Conservation (phyloP, 1,140 invertebrate genomes). For the Tetranychus cinnabarinus region DNA sequence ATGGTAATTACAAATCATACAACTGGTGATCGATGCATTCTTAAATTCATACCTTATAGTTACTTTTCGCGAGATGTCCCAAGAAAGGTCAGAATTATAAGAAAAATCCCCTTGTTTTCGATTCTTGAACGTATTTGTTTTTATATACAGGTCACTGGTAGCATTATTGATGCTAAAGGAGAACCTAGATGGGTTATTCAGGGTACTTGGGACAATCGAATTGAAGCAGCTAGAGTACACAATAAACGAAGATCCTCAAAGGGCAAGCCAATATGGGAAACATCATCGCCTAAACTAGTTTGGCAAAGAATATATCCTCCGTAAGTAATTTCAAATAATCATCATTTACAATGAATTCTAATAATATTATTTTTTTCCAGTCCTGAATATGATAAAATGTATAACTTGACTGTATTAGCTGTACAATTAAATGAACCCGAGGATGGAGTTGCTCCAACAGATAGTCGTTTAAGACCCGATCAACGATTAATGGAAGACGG, state of each 20-base stretch:
- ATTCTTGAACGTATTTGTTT: not conserved
- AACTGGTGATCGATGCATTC: slow-evolving; percentile 25
- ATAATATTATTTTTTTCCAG: slow-evolving; percentile 26
- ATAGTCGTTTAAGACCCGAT: slow-evolving; percentile 27
- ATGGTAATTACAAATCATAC: slow-evolving; percentile 28
- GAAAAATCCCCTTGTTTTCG: not conserved
- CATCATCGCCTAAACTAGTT: not conserved
- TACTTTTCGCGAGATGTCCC: slow-evolving; percentile 73
- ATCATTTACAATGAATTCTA: not conserved
- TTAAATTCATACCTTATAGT: slow-evolving; percentile 28
- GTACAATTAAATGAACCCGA: slow-evolving; percentile 24
- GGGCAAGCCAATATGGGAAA: not conserved
- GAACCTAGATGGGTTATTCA: not conserved
- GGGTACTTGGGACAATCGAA: not conserved
- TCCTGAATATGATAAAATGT: slow-evolving; percentile 19
- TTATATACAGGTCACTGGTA: not conserved
- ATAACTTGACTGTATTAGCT: slow-evolving; percentile 23
- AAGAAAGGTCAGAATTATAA: slow-evolving; percentile 29
- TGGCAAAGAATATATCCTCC: not conserved
- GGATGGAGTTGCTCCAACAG: slow-evolving; percentile 28
- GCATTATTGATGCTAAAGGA: not conserved
- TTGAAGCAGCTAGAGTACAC: not conserved
- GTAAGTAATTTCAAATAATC: not conserved
- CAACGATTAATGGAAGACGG: slow-evolving; percentile 30
- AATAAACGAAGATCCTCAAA: not conserved